phyloP scores from a whole-genome alignment of 2,888 invertebrate genomes.

The Chesias legatella region DNA sequence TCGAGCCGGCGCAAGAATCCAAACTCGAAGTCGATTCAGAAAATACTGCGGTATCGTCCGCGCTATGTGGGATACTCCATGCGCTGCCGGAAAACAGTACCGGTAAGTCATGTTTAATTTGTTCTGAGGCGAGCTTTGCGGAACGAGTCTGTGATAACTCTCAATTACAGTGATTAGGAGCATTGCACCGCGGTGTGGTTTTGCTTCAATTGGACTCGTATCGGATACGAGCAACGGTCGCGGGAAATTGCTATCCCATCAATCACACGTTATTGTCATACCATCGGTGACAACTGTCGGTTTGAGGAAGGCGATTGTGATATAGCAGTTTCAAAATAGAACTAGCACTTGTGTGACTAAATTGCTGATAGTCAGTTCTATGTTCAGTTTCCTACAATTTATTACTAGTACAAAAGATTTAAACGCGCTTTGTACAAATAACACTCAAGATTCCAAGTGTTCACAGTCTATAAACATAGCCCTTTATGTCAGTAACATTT shows the following conservation, averaged over 20 bases:
- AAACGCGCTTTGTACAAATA: slow-evolving; percentile 8
- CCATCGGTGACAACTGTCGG: slow-evolving; percentile 46
- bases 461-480: not conserved
- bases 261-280: slow-evolving; percentile 71
- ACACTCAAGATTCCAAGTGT: too few relatives aligned
- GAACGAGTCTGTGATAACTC: slow-evolving; percentile 50
- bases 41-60: slow-evolving; percentile 41
- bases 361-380: too few relatives aligned
- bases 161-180: slow-evolving; percentile 62
- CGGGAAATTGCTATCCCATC: slow-evolving; percentile 70
- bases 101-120: slow-evolving; percentile 60
- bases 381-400: too few relatives aligned
- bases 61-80: slow-evolving; percentile 67
- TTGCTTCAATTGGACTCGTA: slow-evolving; percentile 57
- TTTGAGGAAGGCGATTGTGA: slow-evolving; percentile 35
- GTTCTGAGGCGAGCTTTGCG: slow-evolving; percentile 44
- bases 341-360: too few relatives aligned
- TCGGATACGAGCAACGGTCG: slow-evolving; percentile 76
- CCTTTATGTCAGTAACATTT: not conserved
- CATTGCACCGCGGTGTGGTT: slow-evolving; percentile 39
- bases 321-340: slow-evolving; percentile 24
- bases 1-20: slow-evolving; percentile 80
- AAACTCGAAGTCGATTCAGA: slow-evolving; percentile 37
- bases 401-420: slow-evolving; percentile 8
- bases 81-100: slow-evolving; percentile 52